Conservation (phyloP, 2,797 vertebrate genomes). For the Artibeus lituratus region DNA sequence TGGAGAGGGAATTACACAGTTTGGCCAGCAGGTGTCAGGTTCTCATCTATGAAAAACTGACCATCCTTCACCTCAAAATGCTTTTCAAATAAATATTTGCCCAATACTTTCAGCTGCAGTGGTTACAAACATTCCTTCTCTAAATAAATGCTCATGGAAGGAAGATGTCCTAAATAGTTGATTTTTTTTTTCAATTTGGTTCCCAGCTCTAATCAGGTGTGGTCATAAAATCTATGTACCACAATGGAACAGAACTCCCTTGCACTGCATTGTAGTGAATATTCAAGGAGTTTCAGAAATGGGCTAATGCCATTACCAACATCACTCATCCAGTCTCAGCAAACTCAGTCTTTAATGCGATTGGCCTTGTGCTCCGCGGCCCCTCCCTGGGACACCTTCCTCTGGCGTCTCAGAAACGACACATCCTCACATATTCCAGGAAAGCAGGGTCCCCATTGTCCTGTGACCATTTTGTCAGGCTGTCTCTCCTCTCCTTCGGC, state of each 20-base stretch:
- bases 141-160: background rate
- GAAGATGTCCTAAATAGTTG: background rate
- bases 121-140: background rate
- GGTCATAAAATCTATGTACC: background rate
- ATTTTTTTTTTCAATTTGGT: background rate
- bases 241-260: background rate
- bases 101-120: background rate
- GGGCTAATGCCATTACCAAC: background rate
- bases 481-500: background rate
- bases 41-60: slow-evolving; percentile 1
- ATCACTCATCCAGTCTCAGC: background rate
- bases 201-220: background rate
- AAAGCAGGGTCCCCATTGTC: background rate
- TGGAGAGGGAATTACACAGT: background rate
- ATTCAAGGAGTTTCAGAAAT: background rate
- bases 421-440: background rate
- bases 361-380: background rate
- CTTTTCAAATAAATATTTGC: slow-evolving; percentile 9
- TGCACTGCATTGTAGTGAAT: background rate
- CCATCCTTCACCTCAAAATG: background rate
- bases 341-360: background rate
- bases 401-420: background rate
- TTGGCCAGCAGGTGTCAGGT: slow-evolving; percentile 56
- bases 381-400: background rate
- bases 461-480: background rate